Evolutionary conservation across 2,797 vertebrate species (phyloP).

Genomic region (Falco rusticolus): DNA sequence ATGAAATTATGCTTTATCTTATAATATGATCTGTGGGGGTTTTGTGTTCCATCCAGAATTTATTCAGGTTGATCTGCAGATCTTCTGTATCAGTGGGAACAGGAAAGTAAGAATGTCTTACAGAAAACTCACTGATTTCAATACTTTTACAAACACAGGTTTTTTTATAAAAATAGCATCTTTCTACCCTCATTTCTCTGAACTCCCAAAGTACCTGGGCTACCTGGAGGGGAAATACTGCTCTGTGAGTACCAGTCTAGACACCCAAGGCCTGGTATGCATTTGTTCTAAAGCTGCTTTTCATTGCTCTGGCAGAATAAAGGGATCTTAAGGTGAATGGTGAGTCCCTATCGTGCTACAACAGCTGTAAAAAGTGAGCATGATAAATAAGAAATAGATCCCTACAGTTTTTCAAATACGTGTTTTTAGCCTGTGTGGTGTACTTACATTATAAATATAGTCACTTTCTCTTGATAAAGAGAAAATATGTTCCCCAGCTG

Average conservation of each 20-base stretch:
- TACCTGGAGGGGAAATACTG: background rate
- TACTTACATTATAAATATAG: background rate
- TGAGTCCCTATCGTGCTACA: background rate
- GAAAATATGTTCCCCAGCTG: background rate
- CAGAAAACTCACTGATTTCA: background rate
- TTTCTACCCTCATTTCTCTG: background rate
- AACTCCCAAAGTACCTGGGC: background rate
- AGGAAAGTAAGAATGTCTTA: background rate
- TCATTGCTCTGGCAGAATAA: background rate
- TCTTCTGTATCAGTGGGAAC: background rate
- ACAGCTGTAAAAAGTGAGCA: background rate
- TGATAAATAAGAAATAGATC: background rate
- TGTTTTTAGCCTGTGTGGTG: background rate
- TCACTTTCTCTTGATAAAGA: background rate
- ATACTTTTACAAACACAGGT: background rate
- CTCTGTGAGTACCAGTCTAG: background rate
- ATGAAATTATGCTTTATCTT: background rate
- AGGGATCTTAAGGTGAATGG: background rate
- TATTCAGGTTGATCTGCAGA: background rate
- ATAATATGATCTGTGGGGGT: rapidly evolving
- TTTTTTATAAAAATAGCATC: background rate
- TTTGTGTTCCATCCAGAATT: background rate
- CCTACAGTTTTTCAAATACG: background rate
- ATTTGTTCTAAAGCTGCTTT: background rate
- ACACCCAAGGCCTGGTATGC: background rate